These are phyloP conservation scores for Latheticus oryzae DNA, from an alignment of 2,888 invertebrate species.

Conservation along the genomic window DNA sequence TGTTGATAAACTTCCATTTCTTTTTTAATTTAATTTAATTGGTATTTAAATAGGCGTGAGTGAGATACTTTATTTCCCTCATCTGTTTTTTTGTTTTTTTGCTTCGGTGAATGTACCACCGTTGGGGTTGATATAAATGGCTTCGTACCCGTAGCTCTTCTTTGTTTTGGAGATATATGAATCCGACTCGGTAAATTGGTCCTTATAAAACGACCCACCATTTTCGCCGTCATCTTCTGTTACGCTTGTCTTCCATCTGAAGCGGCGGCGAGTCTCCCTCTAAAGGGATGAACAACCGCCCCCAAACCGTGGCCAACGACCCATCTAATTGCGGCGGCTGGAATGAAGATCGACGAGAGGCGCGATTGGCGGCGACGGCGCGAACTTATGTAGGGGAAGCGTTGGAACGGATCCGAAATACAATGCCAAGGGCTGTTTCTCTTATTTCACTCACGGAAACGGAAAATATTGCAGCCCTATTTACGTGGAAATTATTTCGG, in stretches of 20 bases:
- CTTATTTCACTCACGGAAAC: slow-evolving; percentile 43
- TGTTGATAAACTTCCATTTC: no score
- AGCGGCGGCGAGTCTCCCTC: slow-evolving; percentile 53
- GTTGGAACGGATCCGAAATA: slow-evolving; percentile 53
- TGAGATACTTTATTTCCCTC: no score
- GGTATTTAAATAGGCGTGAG: no score
- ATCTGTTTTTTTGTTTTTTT: no score
- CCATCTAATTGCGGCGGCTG: slow-evolving; percentile 77
- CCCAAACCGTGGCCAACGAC: slow-evolving; percentile 70
- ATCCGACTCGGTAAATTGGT: slow-evolving; percentile 52
- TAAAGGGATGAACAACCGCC: slow-evolving; percentile 37
- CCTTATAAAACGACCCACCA: slow-evolving; percentile 54
- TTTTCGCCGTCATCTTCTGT: slow-evolving; percentile 62
- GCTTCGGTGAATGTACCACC: no score
- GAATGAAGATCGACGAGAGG: slow-evolving; percentile 79
- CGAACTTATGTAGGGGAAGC: slow-evolving; percentile 53
- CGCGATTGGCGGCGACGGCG: slow-evolving; percentile 71
- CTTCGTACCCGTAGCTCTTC: slow-evolving; percentile 31
- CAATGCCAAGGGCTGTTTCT: slow-evolving; percentile 43
- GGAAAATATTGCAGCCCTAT: slow-evolving; percentile 37
- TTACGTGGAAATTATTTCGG: slow-evolving; percentile 36
- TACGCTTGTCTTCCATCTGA: slow-evolving; percentile 59
- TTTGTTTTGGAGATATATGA: slow-evolving; percentile 52
- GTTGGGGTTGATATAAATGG: slow-evolving; percentile 27
- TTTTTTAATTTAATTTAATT: no score